Evolutionary conservation across 1,140 invertebrate genomes (phyloP).

Genomic region (Diplogasteroides magnus): DNA sequence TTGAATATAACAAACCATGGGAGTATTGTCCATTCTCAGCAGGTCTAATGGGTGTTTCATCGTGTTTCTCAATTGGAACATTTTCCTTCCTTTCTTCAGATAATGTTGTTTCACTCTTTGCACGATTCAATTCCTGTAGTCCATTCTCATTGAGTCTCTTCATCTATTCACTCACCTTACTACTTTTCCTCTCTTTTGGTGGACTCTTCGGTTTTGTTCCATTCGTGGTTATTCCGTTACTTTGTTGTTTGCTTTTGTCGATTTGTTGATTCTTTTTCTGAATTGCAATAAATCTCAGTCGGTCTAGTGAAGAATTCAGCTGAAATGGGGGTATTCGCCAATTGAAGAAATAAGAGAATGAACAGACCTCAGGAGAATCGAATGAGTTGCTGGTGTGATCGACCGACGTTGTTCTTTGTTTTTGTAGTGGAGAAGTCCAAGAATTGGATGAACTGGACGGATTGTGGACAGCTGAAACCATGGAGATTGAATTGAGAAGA

Average conservation of each 20-base stretch:
- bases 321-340: no score
- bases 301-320: neutral
- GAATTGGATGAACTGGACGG: neutral
- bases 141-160: no score
- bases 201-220: neutral
- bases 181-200: neutral
- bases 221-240: neutral
- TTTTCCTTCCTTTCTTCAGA: slow-evolving; percentile 1
- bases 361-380: neutral
- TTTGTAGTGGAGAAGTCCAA: neutral
- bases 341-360: neutral
- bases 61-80: neutral
- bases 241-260: neutral
- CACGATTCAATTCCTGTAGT: neutral
- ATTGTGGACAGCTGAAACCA: neutral
- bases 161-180: neutral
- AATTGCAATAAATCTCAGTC: neutral
- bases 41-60: slow-evolving; percentile 5
- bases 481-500: no score
- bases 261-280: neutral
- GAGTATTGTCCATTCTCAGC: neutral
- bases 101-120: slow-evolving; percentile 7
- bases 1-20: no score
- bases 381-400: neutral
- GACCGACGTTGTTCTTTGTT: neutral